Evolutionary conservation across 2,888 invertebrate species (phyloP).

Genomic region (Tipula confusa): DNA sequence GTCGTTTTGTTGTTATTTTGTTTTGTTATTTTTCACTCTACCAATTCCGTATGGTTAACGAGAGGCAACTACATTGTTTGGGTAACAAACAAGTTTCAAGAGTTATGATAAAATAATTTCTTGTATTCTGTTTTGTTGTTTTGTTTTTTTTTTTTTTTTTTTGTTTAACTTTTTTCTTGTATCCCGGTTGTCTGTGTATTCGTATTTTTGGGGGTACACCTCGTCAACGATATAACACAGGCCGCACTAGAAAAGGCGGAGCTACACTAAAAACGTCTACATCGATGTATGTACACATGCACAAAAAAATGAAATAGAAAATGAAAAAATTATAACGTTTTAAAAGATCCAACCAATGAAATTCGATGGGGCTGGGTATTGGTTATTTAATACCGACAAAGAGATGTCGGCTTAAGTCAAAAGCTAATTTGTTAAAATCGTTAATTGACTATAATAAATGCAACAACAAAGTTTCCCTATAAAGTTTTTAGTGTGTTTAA

Average conservation of each 20-base stretch:
- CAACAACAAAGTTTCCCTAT: neutral
- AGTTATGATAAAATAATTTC: constrained; percentile 21
- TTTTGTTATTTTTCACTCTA: constrained; percentile 28
- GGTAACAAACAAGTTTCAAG: constrained; percentile 20
- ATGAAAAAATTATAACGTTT: neutral
- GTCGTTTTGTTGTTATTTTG: neutral
- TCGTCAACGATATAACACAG: neutral
- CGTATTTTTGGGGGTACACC: neutral
- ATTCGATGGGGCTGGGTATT: neutral
- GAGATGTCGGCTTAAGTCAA: constrained; percentile 32
- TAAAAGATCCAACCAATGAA: neutral
- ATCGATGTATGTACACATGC: neutral
- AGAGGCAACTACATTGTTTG: constrained; percentile 36
- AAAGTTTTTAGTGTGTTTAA: too few relatives aligned
- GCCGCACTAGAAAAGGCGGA: neutral
- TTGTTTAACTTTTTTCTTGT: too few relatives aligned
- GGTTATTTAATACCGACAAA: constrained; percentile 30
- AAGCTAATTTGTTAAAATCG: constrained; percentile 32
- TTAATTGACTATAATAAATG: constrained; percentile 31
- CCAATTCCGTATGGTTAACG: constrained; percentile 37
- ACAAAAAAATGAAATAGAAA: neutral
- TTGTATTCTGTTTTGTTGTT: neutral
- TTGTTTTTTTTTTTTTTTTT: neutral
- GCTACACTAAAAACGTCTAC: neutral
- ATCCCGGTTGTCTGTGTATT: neutral